A percentile compares a stretch with the other conserved stretches of the same genome.
Evolutionary conservation across 1,140 invertebrate genomes (phyloP).

Genomic region (Drosophila pectinifera): DNA sequence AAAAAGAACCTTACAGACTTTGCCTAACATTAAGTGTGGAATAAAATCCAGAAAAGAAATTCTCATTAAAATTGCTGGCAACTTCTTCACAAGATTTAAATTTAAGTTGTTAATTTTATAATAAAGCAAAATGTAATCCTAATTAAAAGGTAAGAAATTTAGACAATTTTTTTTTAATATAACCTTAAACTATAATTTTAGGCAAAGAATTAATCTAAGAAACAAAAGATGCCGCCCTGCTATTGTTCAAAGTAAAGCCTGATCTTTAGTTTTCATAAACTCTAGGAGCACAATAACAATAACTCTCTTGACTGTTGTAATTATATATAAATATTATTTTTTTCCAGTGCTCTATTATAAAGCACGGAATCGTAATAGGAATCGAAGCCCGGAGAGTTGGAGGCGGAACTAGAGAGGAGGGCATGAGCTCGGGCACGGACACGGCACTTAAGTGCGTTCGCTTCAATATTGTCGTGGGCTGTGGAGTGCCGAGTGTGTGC

Average conservation of each 20-base stretch:
- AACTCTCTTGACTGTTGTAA: neutral
- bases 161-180: too few species aligned
- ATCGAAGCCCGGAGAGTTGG: slow-evolving; percentile 33
- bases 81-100: too few species aligned
- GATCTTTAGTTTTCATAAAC: neutral
- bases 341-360: slow-evolving; percentile 25
- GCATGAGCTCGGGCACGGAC: slow-evolving; percentile 23
- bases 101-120: too few species aligned
- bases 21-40: too few species aligned
- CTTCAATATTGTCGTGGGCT: slow-evolving; percentile 59
- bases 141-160: too few species aligned
- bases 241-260: too few species aligned
- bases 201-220: too few species aligned
- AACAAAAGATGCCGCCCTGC: too few species aligned
- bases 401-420: slow-evolving; percentile 46
- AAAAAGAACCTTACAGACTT: neutral
- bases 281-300: too few species aligned
- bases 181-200: too few species aligned
- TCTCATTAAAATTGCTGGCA: neutral
- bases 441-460: slow-evolving; percentile 64
- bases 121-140: too few species aligned
- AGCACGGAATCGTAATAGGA: slow-evolving; percentile 46
- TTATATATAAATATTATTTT: neutral
- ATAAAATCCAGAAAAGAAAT: too few species aligned
- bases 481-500: slow-evolving; percentile 52